Percentiles rank a stretch among this genome's conserved stretches.
Evolutionary conservation across 2,113 vertebrate species (phyloP).

Genomic region (Tachysurus fulvidraco): DNA sequence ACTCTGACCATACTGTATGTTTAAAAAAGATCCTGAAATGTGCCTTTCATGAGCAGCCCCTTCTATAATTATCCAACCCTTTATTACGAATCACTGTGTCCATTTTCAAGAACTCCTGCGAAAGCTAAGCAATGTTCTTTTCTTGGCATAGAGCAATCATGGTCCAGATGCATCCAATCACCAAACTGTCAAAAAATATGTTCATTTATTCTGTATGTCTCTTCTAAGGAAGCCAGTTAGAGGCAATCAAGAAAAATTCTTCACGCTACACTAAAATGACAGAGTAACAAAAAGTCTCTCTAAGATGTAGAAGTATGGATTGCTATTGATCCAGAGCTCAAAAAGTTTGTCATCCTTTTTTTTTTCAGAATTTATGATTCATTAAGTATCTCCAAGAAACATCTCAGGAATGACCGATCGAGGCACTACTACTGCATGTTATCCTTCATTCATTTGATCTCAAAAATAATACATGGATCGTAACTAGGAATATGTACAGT

Average conservation of each 20-base stretch:
- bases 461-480: no score
- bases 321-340: neutral
- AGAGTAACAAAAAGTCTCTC: neutral
- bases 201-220: neutral
- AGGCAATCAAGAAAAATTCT: neutral
- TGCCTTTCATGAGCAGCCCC: neutral
- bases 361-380: neutral
- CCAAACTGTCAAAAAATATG: neutral
- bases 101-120: neutral
- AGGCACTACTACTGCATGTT: no score
- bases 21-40: neutral
- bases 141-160: neutral
- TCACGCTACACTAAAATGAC: neutral
- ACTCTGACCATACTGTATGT: slow-evolving; percentile 3
- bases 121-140: neutral
- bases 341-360: neutral
- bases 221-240: neutral
- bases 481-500: no score
- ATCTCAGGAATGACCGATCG: neutral
- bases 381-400: neutral
- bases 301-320: neutral
- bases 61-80: neutral
- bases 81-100: neutral
- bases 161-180: neutral
- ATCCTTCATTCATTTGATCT: no score